Evolutionary conservation across 2,113 vertebrate species (phyloP).

Genomic region (Pedetes capensis): DNA sequence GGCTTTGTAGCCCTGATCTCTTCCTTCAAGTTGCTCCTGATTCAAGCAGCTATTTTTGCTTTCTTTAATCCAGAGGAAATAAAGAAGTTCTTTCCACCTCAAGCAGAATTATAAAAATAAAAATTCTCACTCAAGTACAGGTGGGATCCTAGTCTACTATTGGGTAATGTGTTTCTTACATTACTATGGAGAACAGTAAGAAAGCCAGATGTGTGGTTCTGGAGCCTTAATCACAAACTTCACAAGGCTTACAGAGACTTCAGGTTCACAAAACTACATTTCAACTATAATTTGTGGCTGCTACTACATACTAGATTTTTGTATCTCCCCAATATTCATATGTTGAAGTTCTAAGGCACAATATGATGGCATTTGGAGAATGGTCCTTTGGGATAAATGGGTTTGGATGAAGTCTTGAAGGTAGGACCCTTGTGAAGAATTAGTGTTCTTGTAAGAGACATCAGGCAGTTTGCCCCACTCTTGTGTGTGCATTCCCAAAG

Average conservation of each 20-base stretch:
- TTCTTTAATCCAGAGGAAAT: constrained; percentile 67
- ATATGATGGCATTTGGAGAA: background rate
- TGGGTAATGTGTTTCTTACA: background rate
- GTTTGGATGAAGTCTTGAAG: background rate
- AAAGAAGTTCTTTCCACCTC: constrained; percentile 62
- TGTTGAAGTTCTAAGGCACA: background rate
- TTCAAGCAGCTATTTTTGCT: constrained; percentile 69
- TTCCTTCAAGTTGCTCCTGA: constrained; percentile 65
- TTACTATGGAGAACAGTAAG: background rate
- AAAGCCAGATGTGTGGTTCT: background rate
- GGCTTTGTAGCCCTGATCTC: constrained; percentile 50
- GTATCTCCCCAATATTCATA: background rate
- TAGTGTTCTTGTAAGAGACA: background rate
- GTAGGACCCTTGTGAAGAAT: background rate
- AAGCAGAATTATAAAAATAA: background rate
- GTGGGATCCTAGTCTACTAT: background rate
- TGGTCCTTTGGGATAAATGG: background rate
- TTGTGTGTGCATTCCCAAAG: background rate
- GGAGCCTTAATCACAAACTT: background rate
- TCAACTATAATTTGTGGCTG: background rate
- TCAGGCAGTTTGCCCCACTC: background rate
- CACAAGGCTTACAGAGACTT: background rate
- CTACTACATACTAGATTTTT: background rate
- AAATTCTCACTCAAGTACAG: constrained; percentile 29
- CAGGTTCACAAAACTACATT: background rate